Conservation (phyloP, 2,888 invertebrate species). For the Adelognathus sp. region DNA sequence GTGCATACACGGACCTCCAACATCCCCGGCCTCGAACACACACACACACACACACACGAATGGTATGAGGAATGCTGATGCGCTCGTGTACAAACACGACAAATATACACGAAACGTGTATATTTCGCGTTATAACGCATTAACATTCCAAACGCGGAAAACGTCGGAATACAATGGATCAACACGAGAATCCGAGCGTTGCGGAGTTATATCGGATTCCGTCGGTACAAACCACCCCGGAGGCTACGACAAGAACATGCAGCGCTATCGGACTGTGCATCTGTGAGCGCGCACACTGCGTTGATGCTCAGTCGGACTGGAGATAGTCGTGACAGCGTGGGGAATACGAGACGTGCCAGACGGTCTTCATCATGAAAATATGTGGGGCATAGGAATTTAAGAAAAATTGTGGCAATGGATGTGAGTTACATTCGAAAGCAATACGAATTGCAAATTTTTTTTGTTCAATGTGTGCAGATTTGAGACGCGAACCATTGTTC, state of each 20-base stretch:
- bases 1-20: too few relatives aligned
- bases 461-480: too few relatives aligned
- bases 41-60: not conserved
- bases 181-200: not conserved
- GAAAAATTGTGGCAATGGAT: too few relatives aligned
- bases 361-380: too few relatives aligned
- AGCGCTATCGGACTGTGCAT: not conserved
- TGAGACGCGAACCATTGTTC: too few relatives aligned
- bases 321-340: not conserved
- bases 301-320: not conserved
- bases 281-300: not conserved
- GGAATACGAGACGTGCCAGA: constrained; percentile 6
- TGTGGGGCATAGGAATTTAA: too few relatives aligned
- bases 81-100: not conserved
- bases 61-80: not conserved
- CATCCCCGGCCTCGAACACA: too few relatives aligned
- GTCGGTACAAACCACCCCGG: not conserved
- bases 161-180: constrained; percentile 40
- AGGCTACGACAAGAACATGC: constrained; percentile 11
- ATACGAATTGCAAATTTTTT: too few relatives aligned
- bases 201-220: constrained; percentile 26
- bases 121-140: constrained; percentile 35
- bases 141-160: constrained; percentile 44
- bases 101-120: not conserved
- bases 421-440: too few relatives aligned